Base-by-base conservation (phyloP, 1,140 invertebrate genomes). In the Panulirus ornatus region DNA sequence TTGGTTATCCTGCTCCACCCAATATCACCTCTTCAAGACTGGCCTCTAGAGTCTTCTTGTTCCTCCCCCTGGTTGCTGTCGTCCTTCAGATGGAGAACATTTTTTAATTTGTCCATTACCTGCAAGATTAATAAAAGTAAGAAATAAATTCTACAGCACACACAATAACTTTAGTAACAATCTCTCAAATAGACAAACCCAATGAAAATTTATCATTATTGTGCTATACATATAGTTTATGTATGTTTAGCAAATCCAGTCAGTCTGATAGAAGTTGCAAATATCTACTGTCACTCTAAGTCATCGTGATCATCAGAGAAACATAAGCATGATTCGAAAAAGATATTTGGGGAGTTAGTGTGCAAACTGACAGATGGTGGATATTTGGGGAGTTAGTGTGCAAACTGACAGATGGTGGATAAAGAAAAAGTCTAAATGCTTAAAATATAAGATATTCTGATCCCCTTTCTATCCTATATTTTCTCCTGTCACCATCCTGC, bases 61-160 rank as follows among this genome's bases (percentile, higher is more conserved):
- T 83, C 79, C 47, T 89, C 63, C 1, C 84, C 88, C 47, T 84
- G 42, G 6, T 42, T 54, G 30, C 58, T 71, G 81, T 89, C 63
- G 5, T 91, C 87, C 63, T 91, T 91, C n/a, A 91, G 87, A 58
- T 91, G 85, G 1, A 91, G 76, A 38, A 91, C 91, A 14, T 42
- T 91, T 58, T 91, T 91, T 82, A 91, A 58, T n/a, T 91, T 91
- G 75, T 91, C 91, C 73, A 91, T 84, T 40, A 91, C 91, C 91
- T 91, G 91, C 9, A 42, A n/a, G 40, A 42, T 9, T n/a, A 34
- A 78, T 16, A 30, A 38, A 82, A 82, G 19, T 40, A 70, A 2
- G 2, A n/a, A 44, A n/a, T 38, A n/a, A n/a, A 34, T 6, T 27
- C 11, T 22, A 84, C 30, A 22, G 8, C 36, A 22, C 19, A 34